These are phyloP conservation scores for Drosophila kuntzei DNA, from an alignment of 2,888 invertebrate species.

Conservation along the genomic window DNA sequence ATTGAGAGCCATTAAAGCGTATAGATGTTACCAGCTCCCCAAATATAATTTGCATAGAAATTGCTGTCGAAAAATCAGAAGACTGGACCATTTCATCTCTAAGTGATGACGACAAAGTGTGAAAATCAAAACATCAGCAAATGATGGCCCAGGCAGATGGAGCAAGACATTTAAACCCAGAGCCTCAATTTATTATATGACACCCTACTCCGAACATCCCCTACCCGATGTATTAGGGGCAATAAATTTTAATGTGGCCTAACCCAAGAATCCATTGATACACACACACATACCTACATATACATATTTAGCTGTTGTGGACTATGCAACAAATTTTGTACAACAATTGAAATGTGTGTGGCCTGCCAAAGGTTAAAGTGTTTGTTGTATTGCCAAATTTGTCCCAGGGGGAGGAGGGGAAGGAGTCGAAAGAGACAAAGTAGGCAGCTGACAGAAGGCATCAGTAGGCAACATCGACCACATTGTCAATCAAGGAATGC, in stretches of 20 bases:
- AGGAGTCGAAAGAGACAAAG: neutral
- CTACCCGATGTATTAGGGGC: conserved; percentile 50
- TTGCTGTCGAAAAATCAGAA: conserved; percentile 25
- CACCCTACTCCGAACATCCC: neutral
- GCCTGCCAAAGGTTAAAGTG: conserved; percentile 78
- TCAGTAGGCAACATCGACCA: conserved; percentile 44
- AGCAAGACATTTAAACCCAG: conserved; percentile 45
- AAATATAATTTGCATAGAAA: conserved; percentile 36
- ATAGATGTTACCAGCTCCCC: conserved; percentile 5
- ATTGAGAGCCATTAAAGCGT: conserved; percentile 45
- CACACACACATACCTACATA: conserved; percentile 24
- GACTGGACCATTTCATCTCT: conserved; percentile 17
- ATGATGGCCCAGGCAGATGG: conserved; percentile 40
- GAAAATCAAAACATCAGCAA: conserved; percentile 50
- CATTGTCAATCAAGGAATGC: conserved; percentile 80
- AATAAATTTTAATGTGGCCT: conserved; percentile 79
- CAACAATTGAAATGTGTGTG: conserved; percentile 74
- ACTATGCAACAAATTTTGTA: conserved; percentile 45
- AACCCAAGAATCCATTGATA: conserved; percentile 41
- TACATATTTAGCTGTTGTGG: conserved; percentile 23
- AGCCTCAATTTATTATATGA: conserved; percentile 57
- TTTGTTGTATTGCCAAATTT: conserved; percentile 74
- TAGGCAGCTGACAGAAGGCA: conserved; percentile 35
- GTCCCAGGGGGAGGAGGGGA: conserved; percentile 17
- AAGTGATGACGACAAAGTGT: conserved; percentile 50